Percentiles rank a stretch among this genome's conserved stretches.
phyloP scores from a whole-genome alignment of 2,888 invertebrate genomes.

The Sinopyrophorus schimmeli region DNA sequence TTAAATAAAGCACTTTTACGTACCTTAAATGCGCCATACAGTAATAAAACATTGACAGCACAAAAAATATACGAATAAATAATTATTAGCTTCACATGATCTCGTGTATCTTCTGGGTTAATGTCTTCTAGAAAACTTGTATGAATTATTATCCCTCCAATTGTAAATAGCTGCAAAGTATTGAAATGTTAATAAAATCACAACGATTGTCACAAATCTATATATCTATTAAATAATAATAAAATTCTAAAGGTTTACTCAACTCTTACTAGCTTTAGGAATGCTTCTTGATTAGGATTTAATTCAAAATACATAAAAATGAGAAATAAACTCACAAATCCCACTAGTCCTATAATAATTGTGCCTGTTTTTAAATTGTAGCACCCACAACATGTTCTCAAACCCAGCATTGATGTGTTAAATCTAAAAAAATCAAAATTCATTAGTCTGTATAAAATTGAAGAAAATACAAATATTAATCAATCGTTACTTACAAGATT shows the following conservation, averaged over 20 bases:
- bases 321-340: constrained; percentile 19
- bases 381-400: constrained; percentile 23
- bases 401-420: constrained; percentile 10
- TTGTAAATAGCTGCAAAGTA: constrained; percentile 22
- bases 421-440: background rate
- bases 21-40: constrained; percentile 24
- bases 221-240: too few species aligned
- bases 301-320: background rate
- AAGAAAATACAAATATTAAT: too few species aligned
- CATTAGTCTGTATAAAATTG: background rate
- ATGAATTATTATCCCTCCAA: constrained; percentile 21
- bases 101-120: constrained; percentile 15
- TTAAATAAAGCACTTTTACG: too few species aligned
- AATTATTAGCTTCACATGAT: constrained; percentile 19
- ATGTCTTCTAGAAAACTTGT: constrained; percentile 14
- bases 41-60: constrained; percentile 14
- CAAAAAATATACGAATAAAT: constrained; percentile 21
- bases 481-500: too few species aligned
- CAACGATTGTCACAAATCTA: too few species aligned
- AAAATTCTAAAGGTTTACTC: too few species aligned
- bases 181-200: background rate
- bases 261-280: too few species aligned
- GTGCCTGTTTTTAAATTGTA: constrained; percentile 22
- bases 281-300: background rate
- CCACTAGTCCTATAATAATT: constrained; percentile 22